Base-by-base conservation (phyloP, 2,113 vertebrate genomes). In the Sturnus vulgaris region DNA sequence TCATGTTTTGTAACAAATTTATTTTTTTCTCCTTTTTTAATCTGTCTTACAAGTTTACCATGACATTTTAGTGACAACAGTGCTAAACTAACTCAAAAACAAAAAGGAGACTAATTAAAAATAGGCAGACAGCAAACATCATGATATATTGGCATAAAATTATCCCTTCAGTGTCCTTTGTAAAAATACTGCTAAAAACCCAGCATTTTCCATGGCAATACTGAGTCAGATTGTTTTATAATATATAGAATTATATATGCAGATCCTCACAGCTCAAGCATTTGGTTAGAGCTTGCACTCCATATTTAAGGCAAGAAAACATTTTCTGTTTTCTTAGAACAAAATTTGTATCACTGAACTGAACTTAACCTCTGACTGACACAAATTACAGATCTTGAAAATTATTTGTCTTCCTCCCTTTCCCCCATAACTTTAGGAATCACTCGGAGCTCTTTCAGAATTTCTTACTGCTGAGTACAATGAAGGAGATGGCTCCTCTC, bases 61-160 rank as follows among this genome's bases (percentile, higher is more conserved):
- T 96, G 94, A 97, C 96, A 97, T 95, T 93, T 95, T 95, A 96
- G 92, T 96, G 95, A 97, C 95, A 96, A 96, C 90, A 93, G 93
- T 3, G 14, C 94, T 95, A 88, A 93, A 96, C 86, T 86, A 96
- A 95, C 92, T 95, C 59, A 47, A 75, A 94, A 92, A 81, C 85
- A 94, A 96, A 96, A 97, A 93, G 57, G 40, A 81, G 82, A 33
- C 90, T 96, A 97, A 97, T 96, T 97, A 97, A 92, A 95, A 97
- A 90, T 96, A 88, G 93, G 69, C 88, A 96, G 92, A 88, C 52
- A 82, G 93, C 0, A 1, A 95, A 88, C 90, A 86, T 97, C 94
- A 86, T 88, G 94, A 96, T 93, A 90, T 59, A 94, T 64, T 88
- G 95, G 90, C 96, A 94, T 90, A 97, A 95, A 96, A 96, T 97